These are phyloP conservation scores for Conger conger DNA, from an alignment of 2,113 vertebrate genomes.

Conservation along the genomic window DNA sequence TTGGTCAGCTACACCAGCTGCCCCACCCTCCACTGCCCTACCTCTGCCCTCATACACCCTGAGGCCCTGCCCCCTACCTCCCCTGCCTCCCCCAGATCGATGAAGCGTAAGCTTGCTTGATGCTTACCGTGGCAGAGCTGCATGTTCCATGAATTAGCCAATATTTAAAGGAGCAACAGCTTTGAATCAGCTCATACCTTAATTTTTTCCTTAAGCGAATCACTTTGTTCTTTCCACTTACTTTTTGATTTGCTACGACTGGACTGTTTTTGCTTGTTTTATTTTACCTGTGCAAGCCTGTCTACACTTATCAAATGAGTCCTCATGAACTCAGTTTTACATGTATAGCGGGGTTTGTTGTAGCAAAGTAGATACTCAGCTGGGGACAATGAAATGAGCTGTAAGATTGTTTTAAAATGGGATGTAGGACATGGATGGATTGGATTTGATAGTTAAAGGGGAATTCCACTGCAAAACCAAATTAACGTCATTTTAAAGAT, in stretches of 20 bases:
- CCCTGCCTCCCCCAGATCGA: not conserved
- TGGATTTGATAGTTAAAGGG: too few species aligned
- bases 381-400: too few species aligned
- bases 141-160: not conserved
- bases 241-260: not conserved
- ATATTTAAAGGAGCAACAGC: constrained; percentile 6
- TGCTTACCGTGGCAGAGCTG: constrained; percentile 1
- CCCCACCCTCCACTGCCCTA: not conserved
- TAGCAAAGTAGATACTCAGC: not conserved
- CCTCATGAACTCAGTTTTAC: constrained; percentile 19
- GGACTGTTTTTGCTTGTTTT: constrained; percentile 21
- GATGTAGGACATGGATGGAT: too few species aligned
- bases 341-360: not conserved
- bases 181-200: not conserved
- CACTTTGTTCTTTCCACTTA: not conserved
- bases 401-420: too few species aligned
- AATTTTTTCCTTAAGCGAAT: not conserved
- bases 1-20: not conserved
- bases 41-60: not conserved
- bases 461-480: too few species aligned
- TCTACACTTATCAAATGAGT: constrained; percentile 6
- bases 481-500: too few species aligned
- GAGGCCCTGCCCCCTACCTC: not conserved
- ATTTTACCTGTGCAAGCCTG: constrained; percentile 23
- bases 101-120: constrained; percentile 11